Percentiles rank a stretch among this genome's conserved stretches.
phyloP scores from a whole-genome alignment of 1,140 invertebrate species.

The Oryzaephilus surinamensis region DNA sequence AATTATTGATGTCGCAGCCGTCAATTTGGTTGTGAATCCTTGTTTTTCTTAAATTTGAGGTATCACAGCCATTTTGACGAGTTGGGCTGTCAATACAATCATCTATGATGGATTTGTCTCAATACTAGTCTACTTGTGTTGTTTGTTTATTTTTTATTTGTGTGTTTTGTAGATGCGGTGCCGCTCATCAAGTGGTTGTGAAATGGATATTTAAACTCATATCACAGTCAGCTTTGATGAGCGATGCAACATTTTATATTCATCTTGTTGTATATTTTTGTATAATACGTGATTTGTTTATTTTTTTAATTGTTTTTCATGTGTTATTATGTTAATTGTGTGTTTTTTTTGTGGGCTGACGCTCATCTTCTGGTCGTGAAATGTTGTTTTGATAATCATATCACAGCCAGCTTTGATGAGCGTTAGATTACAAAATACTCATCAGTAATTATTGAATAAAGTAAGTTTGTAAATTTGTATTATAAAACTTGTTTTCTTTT shows the following conservation, averaged over 20 bases:
- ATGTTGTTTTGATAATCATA: constrained; percentile 58
- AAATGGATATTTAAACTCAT: constrained; percentile 40
- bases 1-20: constrained; percentile 38
- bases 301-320: constrained; percentile 1
- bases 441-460: constrained; percentile 1
- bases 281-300: constrained; percentile 20
- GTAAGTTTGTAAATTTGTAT: constrained; percentile 1
- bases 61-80: constrained; percentile 87
- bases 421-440: constrained; percentile 33
- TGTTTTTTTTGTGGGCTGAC: constrained; percentile 35
- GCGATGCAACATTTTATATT: constrained; percentile 44
- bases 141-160: constrained; percentile 7
- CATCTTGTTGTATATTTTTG: constrained; percentile 3
- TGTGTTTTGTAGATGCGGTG: constrained; percentile 19
- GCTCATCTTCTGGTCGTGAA: constrained; percentile 71
- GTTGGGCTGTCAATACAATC: constrained; percentile 42
- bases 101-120: not conserved
- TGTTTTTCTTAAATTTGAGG: constrained; percentile 47
- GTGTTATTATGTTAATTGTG: too few species aligned
- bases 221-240: constrained; percentile 79
- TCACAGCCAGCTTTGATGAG: constrained; percentile 93
- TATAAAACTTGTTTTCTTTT: not conserved
- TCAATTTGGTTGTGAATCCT: constrained; percentile 78
- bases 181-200: constrained; percentile 35
- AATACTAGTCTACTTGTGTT: constrained; percentile 8